phyloP scores from a whole-genome alignment of 2,113 vertebrate genomes.

The Rhinoderma darwinii region DNA sequence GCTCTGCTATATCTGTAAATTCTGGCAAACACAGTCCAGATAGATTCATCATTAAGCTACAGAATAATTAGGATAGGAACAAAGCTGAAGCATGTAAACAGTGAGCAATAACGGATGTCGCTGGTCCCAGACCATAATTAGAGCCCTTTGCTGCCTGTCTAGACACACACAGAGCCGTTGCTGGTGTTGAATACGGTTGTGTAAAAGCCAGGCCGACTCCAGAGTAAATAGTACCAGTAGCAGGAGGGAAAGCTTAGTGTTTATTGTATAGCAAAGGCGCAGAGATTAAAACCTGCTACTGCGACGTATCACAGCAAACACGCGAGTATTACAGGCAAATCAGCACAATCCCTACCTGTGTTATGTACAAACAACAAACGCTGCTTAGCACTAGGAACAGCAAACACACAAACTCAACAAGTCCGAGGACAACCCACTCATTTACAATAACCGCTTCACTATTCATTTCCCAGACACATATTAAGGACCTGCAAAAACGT shows the following conservation, averaged over 20 bases:
- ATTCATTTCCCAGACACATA: not conserved
- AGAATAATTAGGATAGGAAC: not conserved
- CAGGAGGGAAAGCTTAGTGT: not conserved
- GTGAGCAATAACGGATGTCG: not conserved
- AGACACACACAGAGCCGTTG: conserved; percentile 16
- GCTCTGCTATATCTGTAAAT: not conserved
- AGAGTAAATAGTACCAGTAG: not conserved
- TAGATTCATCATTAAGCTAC: not conserved
- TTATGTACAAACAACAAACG: not conserved
- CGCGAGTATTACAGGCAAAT: not conserved
- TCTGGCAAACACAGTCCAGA: too few species aligned
- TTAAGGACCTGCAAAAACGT: not conserved
- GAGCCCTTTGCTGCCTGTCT: not conserved
- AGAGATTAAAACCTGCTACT: not conserved
- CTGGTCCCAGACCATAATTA: not conserved
- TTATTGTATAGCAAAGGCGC: not conserved
- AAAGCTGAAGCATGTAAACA: not conserved
- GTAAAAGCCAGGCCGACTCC: not conserved
- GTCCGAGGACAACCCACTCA: not conserved
- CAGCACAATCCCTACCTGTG: not conserved
- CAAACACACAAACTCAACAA: not conserved
- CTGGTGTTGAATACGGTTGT: not conserved
- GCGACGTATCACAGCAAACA: not conserved
- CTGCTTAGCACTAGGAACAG: not conserved
- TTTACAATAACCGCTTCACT: not conserved